phyloP scores from a whole-genome alignment of 2,888 invertebrate genomes.

The Ormyrus nitidulus region DNA sequence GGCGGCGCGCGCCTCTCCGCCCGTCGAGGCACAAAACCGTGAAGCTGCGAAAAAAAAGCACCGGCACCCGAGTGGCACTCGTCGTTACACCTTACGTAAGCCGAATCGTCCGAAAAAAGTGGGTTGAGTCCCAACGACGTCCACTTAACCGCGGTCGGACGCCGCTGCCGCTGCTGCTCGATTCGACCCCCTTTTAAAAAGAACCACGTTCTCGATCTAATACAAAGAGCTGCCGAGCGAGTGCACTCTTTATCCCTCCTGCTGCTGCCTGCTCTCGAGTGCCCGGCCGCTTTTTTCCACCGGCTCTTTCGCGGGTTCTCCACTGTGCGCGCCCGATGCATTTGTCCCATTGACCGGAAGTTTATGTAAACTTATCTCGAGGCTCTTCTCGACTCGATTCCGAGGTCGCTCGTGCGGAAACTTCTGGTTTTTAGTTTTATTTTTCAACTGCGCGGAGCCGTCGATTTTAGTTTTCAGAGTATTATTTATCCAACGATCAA shows the following conservation, averaged over 20 bases:
- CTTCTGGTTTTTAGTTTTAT: too few relatives aligned
- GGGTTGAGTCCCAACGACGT: conserved; percentile 53
- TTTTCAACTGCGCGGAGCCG: too few relatives aligned
- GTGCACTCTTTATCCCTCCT: neutral
- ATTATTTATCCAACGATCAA: too few relatives aligned
- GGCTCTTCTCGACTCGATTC: neutral
- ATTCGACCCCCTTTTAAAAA: conserved; percentile 46
- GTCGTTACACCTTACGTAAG: conserved; percentile 54
- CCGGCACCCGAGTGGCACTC: conserved; percentile 1
- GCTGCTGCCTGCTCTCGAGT: conserved; percentile 4
- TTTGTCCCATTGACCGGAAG: conserved; percentile 35
- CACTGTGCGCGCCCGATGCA: neutral
- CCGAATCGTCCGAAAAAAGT: conserved; percentile 52
- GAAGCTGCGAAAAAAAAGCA: conserved; percentile 3
- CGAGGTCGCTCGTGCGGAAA: too few relatives aligned
- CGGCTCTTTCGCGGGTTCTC: conserved; percentile 15
- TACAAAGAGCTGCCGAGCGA: conserved; percentile 36
- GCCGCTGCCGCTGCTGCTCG: conserved; percentile 25
- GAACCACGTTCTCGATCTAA: conserved; percentile 51
- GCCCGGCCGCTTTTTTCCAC: conserved; percentile 23
- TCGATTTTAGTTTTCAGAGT: too few relatives aligned
- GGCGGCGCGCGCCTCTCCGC: conserved; percentile 15
- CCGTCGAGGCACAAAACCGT: conserved; percentile 40
- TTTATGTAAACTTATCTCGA: conserved; percentile 21
- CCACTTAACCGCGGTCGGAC: conserved; percentile 48